Evolutionary conservation across 2,888 invertebrate species (phyloP), one percentile per base, ranked within the genome.

Genomic region (Acanthopleura granulata): DNA sequence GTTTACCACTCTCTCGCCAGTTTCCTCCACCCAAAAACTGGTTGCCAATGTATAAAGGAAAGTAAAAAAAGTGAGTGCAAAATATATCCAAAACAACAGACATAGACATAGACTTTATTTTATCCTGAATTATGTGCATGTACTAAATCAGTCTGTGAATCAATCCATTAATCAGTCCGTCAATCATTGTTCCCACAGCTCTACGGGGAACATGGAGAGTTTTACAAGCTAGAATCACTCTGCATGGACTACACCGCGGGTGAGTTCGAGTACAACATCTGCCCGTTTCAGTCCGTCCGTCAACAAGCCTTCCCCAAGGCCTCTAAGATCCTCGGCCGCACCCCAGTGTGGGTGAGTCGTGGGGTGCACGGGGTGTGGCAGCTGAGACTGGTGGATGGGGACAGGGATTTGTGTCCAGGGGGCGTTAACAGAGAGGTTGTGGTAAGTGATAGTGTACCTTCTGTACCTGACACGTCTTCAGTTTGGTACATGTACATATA

Each of bases 281-380:
- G 66, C 29, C 66, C 66, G 6, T 66, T 66, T 14, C 25, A 66
- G 29, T 66, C 66, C 25, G 66, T 66, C 29, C 22, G 14, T 27
- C 66, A 66, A 27, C 22, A 66, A 27, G 66, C 6, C 22, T 66
- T 66, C 25, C 66, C 66, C 16, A 18, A 27, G 15, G 15, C 66
- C 6, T 22, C 29, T 6, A 22, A 27, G 29, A 66, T 27, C 16
- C 29, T 66, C 22, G 66, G 66, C 29, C 22, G 66, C 16, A 27
- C 1, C 22, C 25, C 66, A 22, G 66, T 22, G 3, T 66, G 66
- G 66, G 25, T 66, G 66, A 66, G 29, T 25, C 66, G 25, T 16
- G 66, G 66, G 29, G 3, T 6, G 14, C 27, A 66, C 22, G 66
- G 66, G 66, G 29, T 66, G 22, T 66, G 66, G 66, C 66, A 66